Conservation (phyloP, 2,113 vertebrate species). For the Melanostigma gelatinosum region DNA sequence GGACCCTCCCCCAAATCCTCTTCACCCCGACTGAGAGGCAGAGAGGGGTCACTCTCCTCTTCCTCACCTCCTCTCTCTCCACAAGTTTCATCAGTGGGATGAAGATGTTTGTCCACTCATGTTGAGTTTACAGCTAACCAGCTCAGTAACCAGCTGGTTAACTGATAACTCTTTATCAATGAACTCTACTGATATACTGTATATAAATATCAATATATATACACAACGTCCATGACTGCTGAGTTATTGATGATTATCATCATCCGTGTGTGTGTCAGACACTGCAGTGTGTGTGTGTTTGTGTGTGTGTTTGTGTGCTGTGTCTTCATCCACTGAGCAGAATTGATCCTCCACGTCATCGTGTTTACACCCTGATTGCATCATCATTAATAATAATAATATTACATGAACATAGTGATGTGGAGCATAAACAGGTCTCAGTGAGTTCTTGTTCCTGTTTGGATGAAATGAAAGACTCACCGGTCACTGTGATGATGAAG, state of each 20-base stretch:
- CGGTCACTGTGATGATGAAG: slow-evolving; percentile 73
- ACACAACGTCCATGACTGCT: background rate
- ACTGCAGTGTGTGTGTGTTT: slow-evolving; percentile 58
- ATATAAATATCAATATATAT: background rate
- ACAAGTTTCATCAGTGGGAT: too few species aligned
- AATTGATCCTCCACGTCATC: slow-evolving; percentile 7
- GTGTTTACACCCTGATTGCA: background rate
- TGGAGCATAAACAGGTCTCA: too few species aligned
- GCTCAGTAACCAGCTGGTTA: too few species aligned
- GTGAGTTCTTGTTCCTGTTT: background rate
- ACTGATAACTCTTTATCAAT: too few species aligned
- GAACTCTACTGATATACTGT: too few species aligned
- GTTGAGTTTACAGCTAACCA: too few species aligned
- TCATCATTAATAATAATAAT: background rate
- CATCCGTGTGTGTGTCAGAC: slow-evolving; percentile 18
- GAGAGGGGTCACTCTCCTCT: too few species aligned
- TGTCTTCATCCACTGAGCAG: slow-evolving; percentile 26
- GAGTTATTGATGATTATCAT: background rate
- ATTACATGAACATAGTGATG: background rate
- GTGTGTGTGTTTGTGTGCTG: slow-evolving; percentile 48
- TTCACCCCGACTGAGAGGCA: too few species aligned
- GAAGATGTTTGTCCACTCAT: too few species aligned
- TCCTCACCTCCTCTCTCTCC: background rate
- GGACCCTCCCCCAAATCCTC: too few species aligned
- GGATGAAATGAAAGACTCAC: slow-evolving; percentile 59